Evolutionary conservation across 2,888 invertebrate genomes (phyloP).

Genomic region (Eilema caniola): DNA sequence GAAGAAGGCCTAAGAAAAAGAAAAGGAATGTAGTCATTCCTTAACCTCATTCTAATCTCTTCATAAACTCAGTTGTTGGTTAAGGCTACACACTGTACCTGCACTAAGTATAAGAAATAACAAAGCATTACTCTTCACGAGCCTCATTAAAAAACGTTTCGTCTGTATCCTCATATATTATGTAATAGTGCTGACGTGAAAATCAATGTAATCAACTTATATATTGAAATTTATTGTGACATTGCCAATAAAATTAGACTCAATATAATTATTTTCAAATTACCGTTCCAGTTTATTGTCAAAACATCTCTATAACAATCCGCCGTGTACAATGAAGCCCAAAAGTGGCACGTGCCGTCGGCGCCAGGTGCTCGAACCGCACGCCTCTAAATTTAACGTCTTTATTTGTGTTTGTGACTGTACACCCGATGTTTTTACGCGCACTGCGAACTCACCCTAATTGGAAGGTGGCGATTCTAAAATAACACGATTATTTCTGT

Average conservation of each 20-base stretch:
- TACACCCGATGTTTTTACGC: conserved; percentile 62
- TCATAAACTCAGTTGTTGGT: neutral
- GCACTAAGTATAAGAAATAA: neutral
- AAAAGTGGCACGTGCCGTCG: conserved; percentile 69
- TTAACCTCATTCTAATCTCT: neutral
- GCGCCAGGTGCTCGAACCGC: conserved; percentile 83
- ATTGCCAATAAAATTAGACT: neutral
- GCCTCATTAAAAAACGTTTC: neutral
- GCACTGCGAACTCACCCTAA: conserved; percentile 64
- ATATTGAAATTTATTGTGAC: neutral
- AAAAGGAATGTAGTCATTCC: neutral
- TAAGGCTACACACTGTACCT: neutral
- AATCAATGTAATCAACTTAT: neutral
- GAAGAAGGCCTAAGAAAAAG: too few relatives aligned
- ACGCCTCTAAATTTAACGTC: conserved; percentile 85
- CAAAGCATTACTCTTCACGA: neutral
- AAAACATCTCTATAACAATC: conserved; percentile 60
- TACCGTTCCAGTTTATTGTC: neutral
- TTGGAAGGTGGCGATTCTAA: conserved; percentile 73
- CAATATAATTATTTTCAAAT: neutral
- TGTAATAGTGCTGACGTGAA: neutral
- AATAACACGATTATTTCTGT: conserved; percentile 69
- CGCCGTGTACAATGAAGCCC: conserved; percentile 71
- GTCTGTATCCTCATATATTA: neutral
- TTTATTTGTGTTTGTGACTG: conserved; percentile 83